These are phyloP conservation scores for Oxygymnocypris stewartii DNA, from an alignment of 2,113 vertebrate genomes.

Conservation along the genomic window DNA sequence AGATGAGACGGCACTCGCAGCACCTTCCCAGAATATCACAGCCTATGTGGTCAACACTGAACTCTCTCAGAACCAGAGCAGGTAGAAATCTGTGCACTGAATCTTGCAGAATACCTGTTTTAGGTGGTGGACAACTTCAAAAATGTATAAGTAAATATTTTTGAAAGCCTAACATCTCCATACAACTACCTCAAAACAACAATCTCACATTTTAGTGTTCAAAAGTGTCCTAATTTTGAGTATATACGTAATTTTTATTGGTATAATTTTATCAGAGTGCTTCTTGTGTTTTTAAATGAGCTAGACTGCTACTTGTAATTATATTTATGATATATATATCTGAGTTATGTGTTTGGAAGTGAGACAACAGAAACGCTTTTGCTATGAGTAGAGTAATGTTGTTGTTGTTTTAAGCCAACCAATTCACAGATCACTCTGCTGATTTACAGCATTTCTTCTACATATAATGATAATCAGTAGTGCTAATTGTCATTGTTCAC, in stretches of 20 bases:
- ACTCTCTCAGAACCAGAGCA: conserved; percentile 65
- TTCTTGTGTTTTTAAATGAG: not conserved
- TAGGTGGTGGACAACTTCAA: not conserved
- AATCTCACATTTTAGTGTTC: not conserved
- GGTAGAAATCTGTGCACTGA: conserved; percentile 39
- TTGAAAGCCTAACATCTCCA: not conserved
- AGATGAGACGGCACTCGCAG: conserved; percentile 76
- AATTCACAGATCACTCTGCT: not conserved
- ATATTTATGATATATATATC: not conserved
- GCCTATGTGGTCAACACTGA: conserved; percentile 79
- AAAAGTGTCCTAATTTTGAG: not conserved
- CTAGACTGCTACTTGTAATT: not conserved
- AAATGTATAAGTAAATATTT: not conserved
- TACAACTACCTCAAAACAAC: not conserved
- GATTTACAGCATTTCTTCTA: not conserved
- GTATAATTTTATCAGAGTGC: not conserved
- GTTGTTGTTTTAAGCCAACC: not conserved
- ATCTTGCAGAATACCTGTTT: not conserved
- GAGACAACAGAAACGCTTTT: not conserved
- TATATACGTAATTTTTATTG: not conserved
- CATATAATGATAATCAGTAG: not conserved
- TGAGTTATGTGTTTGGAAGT: not conserved
- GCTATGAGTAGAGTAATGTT: no score
- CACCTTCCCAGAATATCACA: conserved; percentile 69
- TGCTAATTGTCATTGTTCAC: not conserved